Base-by-base conservation (phyloP, 2,113 vertebrate species). In the Pygoscelis adeliae region DNA sequence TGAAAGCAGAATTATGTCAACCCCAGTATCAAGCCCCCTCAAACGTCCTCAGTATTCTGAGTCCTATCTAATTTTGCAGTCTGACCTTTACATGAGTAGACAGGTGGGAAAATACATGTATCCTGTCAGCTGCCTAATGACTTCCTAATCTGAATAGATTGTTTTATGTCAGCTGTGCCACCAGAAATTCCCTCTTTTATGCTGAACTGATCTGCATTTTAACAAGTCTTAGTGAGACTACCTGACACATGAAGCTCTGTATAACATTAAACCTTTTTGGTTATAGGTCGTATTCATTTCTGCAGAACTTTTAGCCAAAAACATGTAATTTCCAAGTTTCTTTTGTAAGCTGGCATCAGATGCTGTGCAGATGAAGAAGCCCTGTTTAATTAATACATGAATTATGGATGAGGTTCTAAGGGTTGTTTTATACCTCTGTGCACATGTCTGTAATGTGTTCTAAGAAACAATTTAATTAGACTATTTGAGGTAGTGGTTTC, bases 81-180 rank as follows among this genome's bases (percentile, higher is more conserved):
- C 58, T 95, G 97, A 96, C 96, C 88, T 97, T 98, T 95, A 42
- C 44, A 7, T 34, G 58, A 95, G 78, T 38, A 95, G 84, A 29
- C 82, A 89, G 72, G 74, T 83, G 71, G 86, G 88, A 71, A 90
- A 92, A 96, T 58, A 27, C 53, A 12, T 4, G 36, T 29, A 38
- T 63, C 38, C 50, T 74, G 42, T 72, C 86, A 93, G 73, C 61
- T 94, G 58, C 69, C 67, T 90, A 78, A 77, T 67, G 84, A 5
- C 53, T 87, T 52, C 38, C 58, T 67, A 29, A 52, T 55, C 30
- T 26, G 53, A 49, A 72, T 1, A 69, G 52, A 22, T 44, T 63
- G 50, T 2, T 69, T 92, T 53, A 27, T 63, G 55, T 69, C 74
- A 73, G 27, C 74, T 80, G 62, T 72, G 66, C 27, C 79, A 44